Base-by-base conservation (phyloP, 2,113 vertebrate genomes). In the Columbina picui region DNA sequence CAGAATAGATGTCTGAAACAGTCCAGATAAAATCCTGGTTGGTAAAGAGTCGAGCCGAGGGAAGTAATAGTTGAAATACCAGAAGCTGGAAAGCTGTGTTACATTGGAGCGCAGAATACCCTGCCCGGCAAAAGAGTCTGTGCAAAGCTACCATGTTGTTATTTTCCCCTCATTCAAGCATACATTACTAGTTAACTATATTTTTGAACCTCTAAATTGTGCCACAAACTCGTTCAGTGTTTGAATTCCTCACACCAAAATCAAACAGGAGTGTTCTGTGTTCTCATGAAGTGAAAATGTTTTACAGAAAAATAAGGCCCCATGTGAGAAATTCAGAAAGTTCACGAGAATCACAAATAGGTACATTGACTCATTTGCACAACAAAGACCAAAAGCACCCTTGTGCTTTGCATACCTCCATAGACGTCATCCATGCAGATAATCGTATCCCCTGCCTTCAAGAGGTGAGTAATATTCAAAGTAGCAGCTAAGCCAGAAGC, bases 351-450 rank as follows among this genome's bases (percentile, higher is more conserved):
- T 10, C 13, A 26, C 23, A 55, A 16, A 6, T 16, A 61, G 20
- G 10, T 14, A 20, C 34, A 50, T 53, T 38, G 21, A 29, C n/a
- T 11, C n/a, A 27, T 18, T 36, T 65, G 32, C 36, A 80, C 47
- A 23, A 7, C 2, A 18, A 74, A 80, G 36, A 59, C 57, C 47
- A 75, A 84, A 88, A 7, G 1, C 41, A 23, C 6, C 2, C 7
- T 30, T 6, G 19, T 29, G 39, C 26, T 76, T 27, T 22, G 75
- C 96, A 43, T 97, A 99, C 99, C 99, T 98, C 98, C 99, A 57
- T 99, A 99, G 18, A 99, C 99, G 56, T 99, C 99, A 84, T 99
- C 98, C 98, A 98, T 98, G 96, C 98, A 99, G 92, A 99, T 69
- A 34, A 99, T 94, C 2, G 98, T 96, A 64, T 99, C 99, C 27